Percentiles rank a stretch among this genome's conserved stretches.
These are phyloP conservation scores for Equus przewalskii DNA, from an alignment of 2,113 vertebrate genomes.

Conservation along the genomic window DNA sequence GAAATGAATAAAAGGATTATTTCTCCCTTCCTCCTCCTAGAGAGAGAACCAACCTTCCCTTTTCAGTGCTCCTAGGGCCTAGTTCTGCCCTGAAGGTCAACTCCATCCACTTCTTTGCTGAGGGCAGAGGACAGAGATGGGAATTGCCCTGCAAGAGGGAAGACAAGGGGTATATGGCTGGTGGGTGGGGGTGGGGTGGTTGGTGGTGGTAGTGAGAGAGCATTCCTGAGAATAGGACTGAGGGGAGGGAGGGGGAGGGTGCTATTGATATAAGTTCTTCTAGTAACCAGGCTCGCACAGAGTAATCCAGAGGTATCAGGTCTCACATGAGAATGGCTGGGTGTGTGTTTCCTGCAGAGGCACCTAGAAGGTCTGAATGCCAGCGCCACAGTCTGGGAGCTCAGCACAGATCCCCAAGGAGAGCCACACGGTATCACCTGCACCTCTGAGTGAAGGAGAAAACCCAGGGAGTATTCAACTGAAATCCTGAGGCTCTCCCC, in stretches of 20 bases:
- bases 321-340: not conserved
- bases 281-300: not conserved
- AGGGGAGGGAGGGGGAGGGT: not conserved
- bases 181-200: fast-evolving
- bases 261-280: not conserved
- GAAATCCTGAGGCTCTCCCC: not conserved
- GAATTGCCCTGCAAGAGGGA: not conserved
- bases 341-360: not conserved
- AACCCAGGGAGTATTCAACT: fast-evolving
- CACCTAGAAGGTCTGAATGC: not conserved
- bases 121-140: not conserved
- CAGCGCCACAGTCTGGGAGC: not conserved
- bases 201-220: not conserved
- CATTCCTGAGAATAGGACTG: not conserved
- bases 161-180: not conserved
- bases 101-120: not conserved
- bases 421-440: not conserved
- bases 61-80: not conserved
- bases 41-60: not conserved
- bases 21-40: not conserved
- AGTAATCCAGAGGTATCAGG: not conserved
- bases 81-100: not conserved
- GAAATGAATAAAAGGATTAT: not conserved
- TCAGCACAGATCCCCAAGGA: not conserved
- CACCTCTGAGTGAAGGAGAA: not conserved